These are phyloP conservation scores for Acrocephalus arundinaceus DNA, from an alignment of 2,113 vertebrate genomes.

Conservation along the genomic window DNA sequence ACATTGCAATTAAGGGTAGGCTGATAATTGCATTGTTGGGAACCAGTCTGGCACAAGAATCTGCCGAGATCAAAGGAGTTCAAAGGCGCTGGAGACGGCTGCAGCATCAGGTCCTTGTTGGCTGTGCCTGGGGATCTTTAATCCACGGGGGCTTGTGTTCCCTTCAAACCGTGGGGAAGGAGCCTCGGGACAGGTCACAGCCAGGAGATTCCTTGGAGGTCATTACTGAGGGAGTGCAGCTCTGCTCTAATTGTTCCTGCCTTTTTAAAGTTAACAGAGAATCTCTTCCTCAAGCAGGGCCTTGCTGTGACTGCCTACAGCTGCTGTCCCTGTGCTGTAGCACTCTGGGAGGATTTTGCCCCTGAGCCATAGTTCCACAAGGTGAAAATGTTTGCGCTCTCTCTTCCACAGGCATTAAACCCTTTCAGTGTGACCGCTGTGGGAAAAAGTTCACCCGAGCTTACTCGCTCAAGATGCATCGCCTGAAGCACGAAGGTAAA, in stretches of 20 bases:
- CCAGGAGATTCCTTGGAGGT: too few relatives aligned
- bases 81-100: neutral
- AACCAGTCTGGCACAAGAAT: conserved; percentile 52
- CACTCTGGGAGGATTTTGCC: neutral
- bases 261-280: neutral
- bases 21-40: conserved; percentile 53
- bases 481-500: conserved; percentile 99
- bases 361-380: fast-evolving
- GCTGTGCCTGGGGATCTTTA: neutral
- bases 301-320: neutral
- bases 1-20: conserved; percentile 31
- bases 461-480: conserved; percentile 99
- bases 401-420: conserved; percentile 92
- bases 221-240: neutral
- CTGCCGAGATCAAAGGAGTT: conserved; percentile 18
- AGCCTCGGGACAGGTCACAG: neutral
- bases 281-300: neutral
- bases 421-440: conserved; percentile 99
- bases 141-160: neutral
- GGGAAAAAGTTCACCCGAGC: conserved; percentile 99
- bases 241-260: neutral
- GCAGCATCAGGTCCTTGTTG: neutral
- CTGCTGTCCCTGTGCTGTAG: neutral
- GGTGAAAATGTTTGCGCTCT: neutral
- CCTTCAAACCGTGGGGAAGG: neutral